Evolutionary conservation across 1,140 invertebrate genomes (phyloP), one percentile per base, ranked within the genome.

Genomic region (Colletes gigas): DNA sequence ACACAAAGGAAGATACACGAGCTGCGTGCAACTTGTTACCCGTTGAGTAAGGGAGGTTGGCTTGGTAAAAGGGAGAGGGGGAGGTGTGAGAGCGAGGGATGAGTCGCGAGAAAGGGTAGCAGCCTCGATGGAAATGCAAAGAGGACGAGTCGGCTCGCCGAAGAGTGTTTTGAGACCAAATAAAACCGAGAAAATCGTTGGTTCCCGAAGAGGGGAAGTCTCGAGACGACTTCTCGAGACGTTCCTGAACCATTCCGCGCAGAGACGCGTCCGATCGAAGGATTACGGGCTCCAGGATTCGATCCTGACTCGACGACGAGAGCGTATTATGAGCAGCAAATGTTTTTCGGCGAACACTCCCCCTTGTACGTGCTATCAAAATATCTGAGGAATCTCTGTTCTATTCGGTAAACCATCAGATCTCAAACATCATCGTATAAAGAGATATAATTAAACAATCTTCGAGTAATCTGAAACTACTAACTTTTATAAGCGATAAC

Each of bases 111-210:
- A 12, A 12, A 50, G 50, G 44, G 60, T 67, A 12, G 66, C 30
- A 47, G 63, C 55, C 62, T 60, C 47, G 81, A 86, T 69, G 75
- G 55, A 79, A 78, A 83, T 76, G 80, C 21, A 66, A 72, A 75
- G 19, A 76, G 68, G 39, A 19, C 57, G 57, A 71, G 59, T 55
- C 54, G 14, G 70, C 79, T 47, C 52, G 50, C 44, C 68, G 15
- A 79, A 83, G 72, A 85, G 76, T 85, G 76, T 86, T 85, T 86
- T 86, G 52, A 83, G 72, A 86, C 55, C 77, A 85, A 86, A 86
- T 83, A 86, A 83, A 76, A 76, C 15, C 41, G 67, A 73, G 76
- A 70, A 85, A 86, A 72, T 85, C 78, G 60, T 60, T 65, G 72
- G 52, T 62, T 71, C 19, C 55, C 50, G 15, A 10, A 14, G 14